These are phyloP conservation scores for Dicentrarchus labrax DNA, from an alignment of 2,113 vertebrate genomes.

Conservation along the genomic window DNA sequence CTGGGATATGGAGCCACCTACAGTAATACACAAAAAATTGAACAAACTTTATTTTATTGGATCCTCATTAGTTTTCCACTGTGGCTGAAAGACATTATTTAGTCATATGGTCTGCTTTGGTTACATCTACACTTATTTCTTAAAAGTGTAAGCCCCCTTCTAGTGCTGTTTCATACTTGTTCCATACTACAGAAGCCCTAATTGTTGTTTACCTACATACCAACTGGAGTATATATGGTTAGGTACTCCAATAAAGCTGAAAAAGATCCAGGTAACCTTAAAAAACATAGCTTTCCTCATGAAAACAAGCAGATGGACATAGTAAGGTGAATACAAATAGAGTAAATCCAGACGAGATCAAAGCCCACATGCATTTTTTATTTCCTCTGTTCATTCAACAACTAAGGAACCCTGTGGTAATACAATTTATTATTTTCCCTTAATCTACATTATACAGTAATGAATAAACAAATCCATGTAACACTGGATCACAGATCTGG, in stretches of 20 bases:
- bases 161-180: background rate
- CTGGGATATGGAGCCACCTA: background rate
- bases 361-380: background rate
- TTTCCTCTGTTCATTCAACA: background rate
- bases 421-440: background rate
- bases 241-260: too few relatives aligned
- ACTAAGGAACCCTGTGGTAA: background rate
- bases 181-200: background rate
- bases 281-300: background rate
- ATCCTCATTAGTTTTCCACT: background rate
- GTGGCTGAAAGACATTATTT: too few relatives aligned
- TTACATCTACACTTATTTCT: background rate
- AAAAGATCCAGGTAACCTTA: background rate
- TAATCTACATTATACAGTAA: background rate
- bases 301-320: background rate
- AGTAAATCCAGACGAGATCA: background rate
- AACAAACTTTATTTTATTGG: background rate
- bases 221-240: too few relatives aligned
- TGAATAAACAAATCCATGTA: background rate
- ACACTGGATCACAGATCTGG: background rate
- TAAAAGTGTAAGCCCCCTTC: background rate
- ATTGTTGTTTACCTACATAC: background rate
- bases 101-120: background rate
- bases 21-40: background rate
- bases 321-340: background rate